Base-by-base conservation (phyloP, 2,888 invertebrate species). In the Ctena decussata region DNA sequence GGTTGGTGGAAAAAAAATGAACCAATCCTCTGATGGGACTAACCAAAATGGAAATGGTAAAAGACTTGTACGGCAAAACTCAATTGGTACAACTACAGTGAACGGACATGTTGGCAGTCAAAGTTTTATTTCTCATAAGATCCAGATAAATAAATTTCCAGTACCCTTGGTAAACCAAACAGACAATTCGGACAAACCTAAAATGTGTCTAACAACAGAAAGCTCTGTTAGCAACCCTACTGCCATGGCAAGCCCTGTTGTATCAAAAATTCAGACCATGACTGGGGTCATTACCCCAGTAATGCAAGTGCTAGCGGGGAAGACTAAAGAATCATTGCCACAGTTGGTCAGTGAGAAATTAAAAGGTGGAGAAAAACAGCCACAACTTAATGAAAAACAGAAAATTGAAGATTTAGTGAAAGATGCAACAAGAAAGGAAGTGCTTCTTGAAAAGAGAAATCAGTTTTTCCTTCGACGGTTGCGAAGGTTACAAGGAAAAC, bases 381-480 rank as follows among this genome's bases (percentile, higher is more conserved):
- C 60, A 30, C 1, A 6, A 6, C 27, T 6, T 18, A 30, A 30
- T 27, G 15, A 30, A 77, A 72, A 76, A 49, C 77, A 46, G 24
- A 79, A 75, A 46, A 77, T 84, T 65, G 84, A 77, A 49, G 80
- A 90, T 77, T 80, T 90, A 18, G 79, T 82, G n/a, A 87, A 87
- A 53, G 89, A 87, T 74, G 77, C 84, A 24, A 65, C 74, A 35
- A 73, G 82, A 65, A 90, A 84, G 57, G 89, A 91, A 69, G 85
- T 86, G 27, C 80, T 90, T 46, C 84, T 90, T 27, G 90, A 91
- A 96, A 96, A 84, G 53, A 97, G 97, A 88, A 97, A 97, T 91
- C 97, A 98, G 73, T 97, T 97, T 94, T 96, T 98, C 77, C 94
- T 97, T 91, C 96, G 98, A 89, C 96, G 98, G 87, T 96, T 98